phyloP scores from a whole-genome alignment of 2,888 invertebrate species.

The Chymomyza fuscimana region DNA sequence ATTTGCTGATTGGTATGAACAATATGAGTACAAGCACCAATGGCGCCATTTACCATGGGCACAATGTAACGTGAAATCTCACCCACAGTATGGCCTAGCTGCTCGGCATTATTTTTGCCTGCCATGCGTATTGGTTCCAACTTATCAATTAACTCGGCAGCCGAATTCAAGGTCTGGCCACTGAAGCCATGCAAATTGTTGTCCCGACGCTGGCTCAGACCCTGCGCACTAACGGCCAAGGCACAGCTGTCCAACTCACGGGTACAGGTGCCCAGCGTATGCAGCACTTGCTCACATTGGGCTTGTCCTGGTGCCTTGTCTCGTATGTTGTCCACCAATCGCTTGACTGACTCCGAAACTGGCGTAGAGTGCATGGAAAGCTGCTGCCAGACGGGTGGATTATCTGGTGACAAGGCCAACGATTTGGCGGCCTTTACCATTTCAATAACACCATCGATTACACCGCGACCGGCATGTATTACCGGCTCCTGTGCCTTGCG shows the following conservation, averaged over 20 bases:
- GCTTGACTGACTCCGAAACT: conserved; percentile 97
- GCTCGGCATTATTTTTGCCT: conserved; percentile 94
- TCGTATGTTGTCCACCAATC: conserved; percentile 93
- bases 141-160: conserved; percentile 90
- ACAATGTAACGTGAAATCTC: conserved; percentile 90
- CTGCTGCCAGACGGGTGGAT: conserved; percentile 96
- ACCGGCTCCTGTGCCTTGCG: conserved; percentile 92
- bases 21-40: conserved; percentile 94
- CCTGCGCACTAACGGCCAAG: conserved; percentile 92
- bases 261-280: conserved; percentile 87
- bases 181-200: conserved; percentile 88
- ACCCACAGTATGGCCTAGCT: conserved; percentile 92
- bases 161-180: conserved; percentile 89
- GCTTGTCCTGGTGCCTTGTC: conserved; percentile 98
- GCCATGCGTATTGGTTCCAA: conserved; percentile 91
- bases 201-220: conserved; percentile 85
- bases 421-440: conserved; percentile 96
- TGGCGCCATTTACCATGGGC: conserved; percentile 89
- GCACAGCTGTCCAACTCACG: conserved; percentile 92
- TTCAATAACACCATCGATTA: conserved; percentile 91
- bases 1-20: conserved; percentile 93
- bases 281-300: conserved; percentile 93
- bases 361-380: conserved; percentile 96
- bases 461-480: conserved; percentile 87
- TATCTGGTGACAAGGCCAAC: conserved; percentile 92